A percentile compares a stretch with the other conserved stretches of the same genome.
Conservation (phyloP, 2,888 invertebrate genomes). For the Colletes collaris region DNA sequence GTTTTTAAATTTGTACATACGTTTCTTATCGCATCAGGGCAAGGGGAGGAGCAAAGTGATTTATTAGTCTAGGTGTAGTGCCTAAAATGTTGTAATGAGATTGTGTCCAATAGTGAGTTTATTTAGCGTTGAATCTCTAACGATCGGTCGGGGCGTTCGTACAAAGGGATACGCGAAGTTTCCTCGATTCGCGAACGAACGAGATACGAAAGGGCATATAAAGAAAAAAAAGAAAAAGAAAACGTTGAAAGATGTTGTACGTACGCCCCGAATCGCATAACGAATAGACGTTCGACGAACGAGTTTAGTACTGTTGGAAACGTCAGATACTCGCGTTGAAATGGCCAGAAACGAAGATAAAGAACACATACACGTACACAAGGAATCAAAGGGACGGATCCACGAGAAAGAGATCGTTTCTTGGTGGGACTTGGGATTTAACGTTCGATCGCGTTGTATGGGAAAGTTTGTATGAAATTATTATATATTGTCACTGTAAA, state of each 20-base stretch:
- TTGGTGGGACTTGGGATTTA: conserved; percentile 62
- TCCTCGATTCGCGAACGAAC: background rate
- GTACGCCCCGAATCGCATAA: background rate
- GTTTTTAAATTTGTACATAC: conserved; percentile 71
- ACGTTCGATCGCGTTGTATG: conserved; percentile 68
- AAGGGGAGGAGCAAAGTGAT: conserved; percentile 49
- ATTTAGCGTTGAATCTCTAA: conserved; percentile 62
- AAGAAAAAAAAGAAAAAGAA: background rate
- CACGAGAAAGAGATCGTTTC: conserved; percentile 27
- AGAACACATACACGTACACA: conserved; percentile 4
- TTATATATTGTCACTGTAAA: conserved; percentile 64
- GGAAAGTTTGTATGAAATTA: conserved; percentile 66
- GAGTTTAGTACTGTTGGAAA: conserved; percentile 28
- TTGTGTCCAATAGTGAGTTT: conserved; percentile 69
- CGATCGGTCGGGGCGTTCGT: conserved; percentile 15
- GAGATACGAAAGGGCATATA: background rate
- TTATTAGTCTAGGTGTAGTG: conserved; percentile 80
- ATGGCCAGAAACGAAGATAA: conserved; percentile 46
- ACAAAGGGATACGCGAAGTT: background rate
- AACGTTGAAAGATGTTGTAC: background rate
- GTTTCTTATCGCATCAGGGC: conserved; percentile 65
- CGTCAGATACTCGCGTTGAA: conserved; percentile 28
- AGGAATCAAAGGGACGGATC: conserved; percentile 34
- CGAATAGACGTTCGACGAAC: conserved; percentile 27
- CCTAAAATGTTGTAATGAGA: conserved; percentile 75